These are phyloP conservation scores for Bugulina stolonifera DNA, from an alignment of 2,888 invertebrate genomes.

Conservation along the genomic window DNA sequence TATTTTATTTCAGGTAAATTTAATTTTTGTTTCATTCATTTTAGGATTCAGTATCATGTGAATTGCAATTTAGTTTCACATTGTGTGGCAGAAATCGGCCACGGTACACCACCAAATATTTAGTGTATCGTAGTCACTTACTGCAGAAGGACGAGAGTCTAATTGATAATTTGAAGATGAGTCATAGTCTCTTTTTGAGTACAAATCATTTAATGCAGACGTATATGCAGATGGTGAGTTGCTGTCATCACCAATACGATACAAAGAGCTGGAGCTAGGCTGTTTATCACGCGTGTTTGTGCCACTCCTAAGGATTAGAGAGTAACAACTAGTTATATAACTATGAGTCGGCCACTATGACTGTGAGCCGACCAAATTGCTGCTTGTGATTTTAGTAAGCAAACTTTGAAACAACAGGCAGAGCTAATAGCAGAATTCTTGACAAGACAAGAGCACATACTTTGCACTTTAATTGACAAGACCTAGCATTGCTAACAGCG, in stretches of 20 bases:
- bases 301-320: constrained; percentile 19
- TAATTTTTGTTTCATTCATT: too few relatives aligned
- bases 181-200: constrained; percentile 16
- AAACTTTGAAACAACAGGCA: not conserved
- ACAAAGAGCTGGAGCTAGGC: constrained; percentile 10
- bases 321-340: not conserved
- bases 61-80: too few relatives aligned
- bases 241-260: not conserved
- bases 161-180: not conserved
- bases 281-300: not conserved
- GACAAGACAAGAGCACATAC: too few relatives aligned
- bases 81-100: too few relatives aligned
- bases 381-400: not conserved
- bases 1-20: too few relatives aligned
- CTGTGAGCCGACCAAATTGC: not conserved
- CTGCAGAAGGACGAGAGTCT: constrained; percentile 8
- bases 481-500: too few relatives aligned
- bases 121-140: too few relatives aligned
- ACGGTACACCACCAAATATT: too few relatives aligned
- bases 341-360: not conserved
- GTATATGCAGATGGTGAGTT: not conserved
- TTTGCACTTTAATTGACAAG: too few relatives aligned
- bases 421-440: too few relatives aligned
- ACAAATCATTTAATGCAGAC: constrained; percentile 7
- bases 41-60: too few relatives aligned